Evolutionary conservation across 2,113 vertebrate species (phyloP).

Genomic region (Rhegmatorhina hoffmannsi): DNA sequence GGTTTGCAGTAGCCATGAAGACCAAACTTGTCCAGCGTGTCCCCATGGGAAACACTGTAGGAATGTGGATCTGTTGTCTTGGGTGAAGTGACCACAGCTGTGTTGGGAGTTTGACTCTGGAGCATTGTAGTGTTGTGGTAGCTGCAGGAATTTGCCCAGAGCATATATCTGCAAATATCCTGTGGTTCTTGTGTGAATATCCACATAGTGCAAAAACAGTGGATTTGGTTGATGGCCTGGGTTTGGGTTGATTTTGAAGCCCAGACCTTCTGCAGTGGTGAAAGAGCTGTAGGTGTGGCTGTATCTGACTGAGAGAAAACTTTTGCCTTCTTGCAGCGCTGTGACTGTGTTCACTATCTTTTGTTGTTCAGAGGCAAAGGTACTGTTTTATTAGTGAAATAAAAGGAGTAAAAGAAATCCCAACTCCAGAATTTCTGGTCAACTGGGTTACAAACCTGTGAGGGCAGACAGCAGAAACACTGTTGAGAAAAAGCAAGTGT

Average conservation of each 20-base stretch:
- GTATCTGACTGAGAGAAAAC: not conserved
- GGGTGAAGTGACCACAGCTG: not conserved
- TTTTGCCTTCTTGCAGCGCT: not conserved
- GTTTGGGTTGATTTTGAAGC: not conserved
- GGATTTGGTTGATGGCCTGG: not conserved
- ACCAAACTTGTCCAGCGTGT: not conserved
- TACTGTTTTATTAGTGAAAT: not conserved
- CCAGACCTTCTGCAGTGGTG: not conserved
- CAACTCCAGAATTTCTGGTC: not conserved
- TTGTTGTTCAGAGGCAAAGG: not conserved
- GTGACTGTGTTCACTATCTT: accelerated
- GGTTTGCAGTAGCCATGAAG: not conserved
- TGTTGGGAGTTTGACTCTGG: not conserved
- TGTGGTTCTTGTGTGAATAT: not conserved
- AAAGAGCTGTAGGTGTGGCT: not conserved
- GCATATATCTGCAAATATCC: not conserved
- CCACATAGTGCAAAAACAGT: accelerated
- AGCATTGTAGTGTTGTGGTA: not conserved
- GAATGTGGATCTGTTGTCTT: not conserved
- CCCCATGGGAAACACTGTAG: not conserved
- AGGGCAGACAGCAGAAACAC: not conserved
- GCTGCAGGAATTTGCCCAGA: not conserved
- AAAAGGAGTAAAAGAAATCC: not conserved
- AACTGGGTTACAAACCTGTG: not conserved
- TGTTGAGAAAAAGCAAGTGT: not conserved